phyloP scores from a whole-genome alignment of 2,113 vertebrate genomes.

The Cheirogaleus medius region DNA sequence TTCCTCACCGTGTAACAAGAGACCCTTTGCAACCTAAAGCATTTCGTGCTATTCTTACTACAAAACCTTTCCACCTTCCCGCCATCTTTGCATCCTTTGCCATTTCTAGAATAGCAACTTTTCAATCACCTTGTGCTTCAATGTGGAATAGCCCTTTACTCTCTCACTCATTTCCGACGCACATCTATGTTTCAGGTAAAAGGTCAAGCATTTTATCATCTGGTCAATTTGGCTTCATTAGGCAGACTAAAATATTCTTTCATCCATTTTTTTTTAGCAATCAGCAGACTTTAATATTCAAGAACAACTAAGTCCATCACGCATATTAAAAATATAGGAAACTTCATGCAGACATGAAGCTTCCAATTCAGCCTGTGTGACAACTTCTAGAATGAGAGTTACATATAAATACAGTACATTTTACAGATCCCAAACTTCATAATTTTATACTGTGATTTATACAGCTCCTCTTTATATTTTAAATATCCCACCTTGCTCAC shows the following conservation, averaged over 20 bases:
- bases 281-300: slow-evolving; percentile 71
- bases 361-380: slow-evolving; percentile 45
- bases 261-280: slow-evolving; percentile 64
- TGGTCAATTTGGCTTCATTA: neutral
- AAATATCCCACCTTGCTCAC: slow-evolving; percentile 24
- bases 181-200: neutral
- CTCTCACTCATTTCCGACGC: neutral
- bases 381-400: neutral
- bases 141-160: neutral
- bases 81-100: neutral
- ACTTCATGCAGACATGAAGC: slow-evolving; percentile 37
- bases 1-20: neutral
- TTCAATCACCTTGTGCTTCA: neutral
- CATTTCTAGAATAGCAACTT: neutral
- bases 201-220: neutral
- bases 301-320: slow-evolving; percentile 43
- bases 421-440: slow-evolving; percentile 22
- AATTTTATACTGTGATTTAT: slow-evolving; percentile 47
- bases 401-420: slow-evolving; percentile 27
- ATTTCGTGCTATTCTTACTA: neutral
- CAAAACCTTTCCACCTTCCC: neutral
- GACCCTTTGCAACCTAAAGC: neutral
- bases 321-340: slow-evolving; percentile 56
- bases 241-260: neutral
- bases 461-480: slow-evolving; percentile 71